Evolutionary conservation across 2,888 invertebrate species (phyloP), one percentile per base, ranked within the genome.

Genomic region (Calameuta pallipes): DNA sequence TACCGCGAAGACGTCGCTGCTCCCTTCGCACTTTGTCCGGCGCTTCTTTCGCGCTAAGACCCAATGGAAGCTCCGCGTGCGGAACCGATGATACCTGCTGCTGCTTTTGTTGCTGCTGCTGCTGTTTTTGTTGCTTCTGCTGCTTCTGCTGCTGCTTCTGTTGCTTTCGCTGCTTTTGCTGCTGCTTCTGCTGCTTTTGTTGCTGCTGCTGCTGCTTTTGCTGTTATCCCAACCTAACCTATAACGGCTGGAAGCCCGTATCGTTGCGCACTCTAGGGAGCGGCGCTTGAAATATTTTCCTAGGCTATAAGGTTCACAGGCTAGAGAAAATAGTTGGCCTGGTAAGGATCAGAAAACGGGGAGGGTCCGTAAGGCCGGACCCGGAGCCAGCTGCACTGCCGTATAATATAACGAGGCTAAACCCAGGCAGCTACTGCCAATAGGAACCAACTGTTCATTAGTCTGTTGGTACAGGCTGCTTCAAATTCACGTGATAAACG

Each of bases 391-490:
- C 90, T 90, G 90, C 90, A 84, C 87, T 85, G 87, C 85, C 86
- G 85, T 87, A 41, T 23, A 87, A 87, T 86, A 86, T 85, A 87
- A 87, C 86, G 83, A 87, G 83, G 85, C 83, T 85, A 84, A 89
- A 84, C 85, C 83, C 87, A 87, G 87, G 86, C 87, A 84, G 86
- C 87, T 88, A 89, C 87, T 84, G 87, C 86, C 88, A 88, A 89
- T 89, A 89, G 87, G 84, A 87, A 85, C 89, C 90, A 90, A 91
- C 90, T 90, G 89, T 90, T 91, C 89, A 90, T 91, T 90, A 90
- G 87, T 86, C 81, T 83, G 83, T 85, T 84, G 80, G 84, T 83
- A 84, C 83, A 80, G 74, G 35, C 34, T 70, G 71, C 33, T 70
- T 33, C 71, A 70, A 70, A 70, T 30, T 70, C 30, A 30, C 71